Percentiles rank a stretch among this genome's conserved stretches.
These are phyloP conservation scores for Formica aserva DNA, from an alignment of 2,888 invertebrate genomes.

Conservation along the genomic window DNA sequence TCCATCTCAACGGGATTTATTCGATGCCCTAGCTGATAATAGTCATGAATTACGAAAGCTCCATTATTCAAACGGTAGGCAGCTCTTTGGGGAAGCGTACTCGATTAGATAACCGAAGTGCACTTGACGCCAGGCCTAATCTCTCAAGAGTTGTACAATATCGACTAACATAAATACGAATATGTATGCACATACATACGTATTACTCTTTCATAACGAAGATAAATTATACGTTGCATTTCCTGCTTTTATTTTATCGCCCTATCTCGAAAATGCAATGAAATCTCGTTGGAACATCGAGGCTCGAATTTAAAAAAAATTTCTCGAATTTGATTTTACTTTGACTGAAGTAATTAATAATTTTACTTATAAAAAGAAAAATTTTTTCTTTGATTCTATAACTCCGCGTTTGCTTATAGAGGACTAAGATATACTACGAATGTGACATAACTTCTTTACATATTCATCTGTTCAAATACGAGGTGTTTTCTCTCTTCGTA, in stretches of 20 bases:
- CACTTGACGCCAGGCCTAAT: slow-evolving; percentile 23
- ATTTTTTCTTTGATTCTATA: not conserved
- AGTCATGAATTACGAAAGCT: slow-evolving; percentile 68
- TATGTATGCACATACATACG: not conserved
- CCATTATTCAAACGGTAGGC: slow-evolving; percentile 63
- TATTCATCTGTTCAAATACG: not conserved
- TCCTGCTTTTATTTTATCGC: slow-evolving; percentile 4
- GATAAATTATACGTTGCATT: slow-evolving; percentile 12
- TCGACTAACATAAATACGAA: not conserved
- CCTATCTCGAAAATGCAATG: not conserved
- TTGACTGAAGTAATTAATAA: not conserved
- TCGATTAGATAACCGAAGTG: slow-evolving; percentile 37
- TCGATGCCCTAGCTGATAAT: slow-evolving; percentile 67
- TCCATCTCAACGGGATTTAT: slow-evolving; percentile 23
- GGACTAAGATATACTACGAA: not conserved
- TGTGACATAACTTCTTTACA: not conserved
- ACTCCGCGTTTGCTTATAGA: not conserved
- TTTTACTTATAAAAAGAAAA: not conserved
- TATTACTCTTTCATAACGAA: not conserved
- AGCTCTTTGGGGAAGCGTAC: slow-evolving; percentile 53
- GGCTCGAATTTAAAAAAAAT: not conserved
- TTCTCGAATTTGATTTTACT: not conserved
- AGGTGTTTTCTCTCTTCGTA: not conserved
- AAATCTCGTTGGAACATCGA: not conserved
- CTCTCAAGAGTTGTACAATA: slow-evolving; percentile 40